Percentiles rank a stretch among this genome's conserved stretches.
These are phyloP conservation scores for Coryphaenoides rupestris DNA, from an alignment of 2,113 vertebrate species.

Conservation along the genomic window DNA sequence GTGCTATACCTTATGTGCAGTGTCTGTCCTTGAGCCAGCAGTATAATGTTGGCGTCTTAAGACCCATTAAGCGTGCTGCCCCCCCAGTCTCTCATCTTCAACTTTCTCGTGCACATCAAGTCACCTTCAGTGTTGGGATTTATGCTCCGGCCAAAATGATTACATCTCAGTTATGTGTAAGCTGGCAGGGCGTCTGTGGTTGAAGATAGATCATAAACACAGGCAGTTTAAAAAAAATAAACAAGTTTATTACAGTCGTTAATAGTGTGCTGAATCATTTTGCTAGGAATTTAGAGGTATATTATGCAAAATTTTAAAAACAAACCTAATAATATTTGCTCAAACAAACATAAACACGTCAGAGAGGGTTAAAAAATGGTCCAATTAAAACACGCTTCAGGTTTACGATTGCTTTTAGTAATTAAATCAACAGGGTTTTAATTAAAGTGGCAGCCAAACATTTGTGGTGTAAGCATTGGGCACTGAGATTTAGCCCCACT, in stretches of 20 bases:
- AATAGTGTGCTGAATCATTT: conserved; percentile 70
- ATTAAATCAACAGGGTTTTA: conserved; percentile 84
- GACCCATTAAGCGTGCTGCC: conserved; percentile 37
- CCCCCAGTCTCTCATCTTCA: conserved; percentile 52
- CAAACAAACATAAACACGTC: conserved; percentile 91
- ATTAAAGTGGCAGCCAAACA: conserved; percentile 67
- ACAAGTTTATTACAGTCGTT: conserved; percentile 83
- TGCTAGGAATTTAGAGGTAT: conserved; percentile 82
- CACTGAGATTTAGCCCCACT: conserved; percentile 9
- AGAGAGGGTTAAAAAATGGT: conserved; percentile 78
- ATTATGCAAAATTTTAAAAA: conserved; percentile 93
- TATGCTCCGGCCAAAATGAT: conserved; percentile 64
- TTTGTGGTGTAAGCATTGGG: conserved; percentile 51
- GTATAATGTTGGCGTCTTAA: not conserved
- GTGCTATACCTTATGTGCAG: too few species aligned
- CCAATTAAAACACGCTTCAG: conserved; percentile 79
- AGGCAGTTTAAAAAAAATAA: conserved; percentile 68
- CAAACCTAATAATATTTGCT: conserved; percentile 92
- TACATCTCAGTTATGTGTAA: conserved; percentile 78
- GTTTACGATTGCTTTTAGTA: conserved; percentile 85
- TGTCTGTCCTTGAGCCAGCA: too few species aligned
- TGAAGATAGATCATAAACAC: conserved; percentile 79
- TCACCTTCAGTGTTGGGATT: conserved; percentile 72
- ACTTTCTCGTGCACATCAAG: conserved; percentile 76
- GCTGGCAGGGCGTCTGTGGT: conserved; percentile 68